Percentiles rank a stretch among this genome's conserved stretches.
Conservation (phyloP, 1,140 invertebrate genomes). For the Sarcophaga peregrina region DNA sequence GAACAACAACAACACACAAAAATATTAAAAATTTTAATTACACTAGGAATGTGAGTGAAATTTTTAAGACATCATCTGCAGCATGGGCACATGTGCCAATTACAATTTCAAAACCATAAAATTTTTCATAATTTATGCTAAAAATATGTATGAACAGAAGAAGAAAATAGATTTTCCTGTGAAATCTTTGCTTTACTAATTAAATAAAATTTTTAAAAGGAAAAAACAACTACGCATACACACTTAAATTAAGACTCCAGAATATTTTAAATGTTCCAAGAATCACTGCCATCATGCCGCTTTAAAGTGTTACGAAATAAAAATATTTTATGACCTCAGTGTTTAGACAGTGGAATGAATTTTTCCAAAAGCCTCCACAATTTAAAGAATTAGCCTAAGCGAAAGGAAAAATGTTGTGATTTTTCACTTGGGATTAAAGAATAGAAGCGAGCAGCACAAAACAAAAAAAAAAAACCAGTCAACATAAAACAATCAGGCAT, state of each 20-base stretch:
- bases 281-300: neutral
- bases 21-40: neutral
- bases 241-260: neutral
- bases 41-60: neutral
- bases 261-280: neutral
- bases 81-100: neutral
- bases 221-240: too few relatives aligned
- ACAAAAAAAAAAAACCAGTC: neutral
- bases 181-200: too few relatives aligned
- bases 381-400: neutral
- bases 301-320: neutral
- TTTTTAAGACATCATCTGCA: neutral
- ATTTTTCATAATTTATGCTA: neutral
- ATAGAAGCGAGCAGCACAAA: constrained; percentile 13
- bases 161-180: neutral
- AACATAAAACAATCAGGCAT: constrained; percentile 10
- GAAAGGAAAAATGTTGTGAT: neutral
- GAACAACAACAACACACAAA: too few relatives aligned
- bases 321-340: constrained; percentile 5
- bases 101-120: constrained; percentile 14
- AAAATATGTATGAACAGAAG: too few relatives aligned
- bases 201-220: too few relatives aligned
- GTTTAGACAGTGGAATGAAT: neutral
- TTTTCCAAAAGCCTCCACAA: neutral
- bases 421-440: constrained; percentile 31